Evolutionary conservation across 2,797 vertebrate species (phyloP), one percentile per base, ranked within the genome.

Genomic region (Hoplostethus mediterraneus): DNA sequence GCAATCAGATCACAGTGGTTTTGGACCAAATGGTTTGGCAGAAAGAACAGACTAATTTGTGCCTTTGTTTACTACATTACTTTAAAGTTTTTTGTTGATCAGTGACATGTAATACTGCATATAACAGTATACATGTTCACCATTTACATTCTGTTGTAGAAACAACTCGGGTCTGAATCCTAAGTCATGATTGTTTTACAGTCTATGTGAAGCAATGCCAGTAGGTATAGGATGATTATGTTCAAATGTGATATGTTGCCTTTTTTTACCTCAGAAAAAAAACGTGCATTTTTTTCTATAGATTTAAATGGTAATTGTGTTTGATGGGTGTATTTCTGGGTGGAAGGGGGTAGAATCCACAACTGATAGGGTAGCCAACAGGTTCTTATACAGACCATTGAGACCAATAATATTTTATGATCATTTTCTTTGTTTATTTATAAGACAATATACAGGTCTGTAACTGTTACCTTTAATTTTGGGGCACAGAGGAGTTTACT

Each of bases 51-150:
- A 80, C 66, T 53, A 87, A 71, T 88, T 71, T 89, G 92, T 92
- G 92, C 93, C 90, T 93, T 93, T 87, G 65, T 89, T 89, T 77
- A 67, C 47, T 25, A 73, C 30, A 48, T 75, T 63, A 28, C 8
- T 70, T 69, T 51, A 48, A 48, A 7, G 13, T 36, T 67, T 16
- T 83, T 17, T 38, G 28, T 79, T 65, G 3, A 63, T 47, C 51
- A 79, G 78, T 85, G 63, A 78, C 73, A 57, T 52, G 4, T 28
- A 67, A 71, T 63, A 31, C 69, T 84, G 83, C 78, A 89, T 84
- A 75, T 85, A 8, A 52, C 53, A 25, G 21, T 25, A 44, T 44
- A 14, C 42, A 53, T 71, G 68, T 72, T 52, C 72, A 44, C 6
- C 17, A 14, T 28, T 25, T 45, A 45, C 40, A 47, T 77, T 69